Evolutionary conservation across 2,888 invertebrate species (phyloP).

Genomic region (Caradrina clavipalpis): DNA sequence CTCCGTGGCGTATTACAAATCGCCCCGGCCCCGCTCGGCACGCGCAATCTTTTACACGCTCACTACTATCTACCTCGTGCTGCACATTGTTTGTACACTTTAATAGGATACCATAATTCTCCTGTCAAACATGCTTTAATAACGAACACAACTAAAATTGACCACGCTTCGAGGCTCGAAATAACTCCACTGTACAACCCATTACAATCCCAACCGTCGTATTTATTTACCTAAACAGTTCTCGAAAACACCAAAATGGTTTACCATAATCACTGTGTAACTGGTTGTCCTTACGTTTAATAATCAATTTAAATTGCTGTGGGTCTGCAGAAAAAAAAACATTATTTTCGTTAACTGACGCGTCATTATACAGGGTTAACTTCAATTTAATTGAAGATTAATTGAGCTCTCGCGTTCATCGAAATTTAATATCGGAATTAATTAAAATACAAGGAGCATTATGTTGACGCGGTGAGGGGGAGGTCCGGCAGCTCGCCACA

Average conservation of each 20-base stretch:
- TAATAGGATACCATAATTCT: constrained; percentile 63
- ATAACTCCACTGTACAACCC: constrained; percentile 45
- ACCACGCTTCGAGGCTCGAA: constrained; percentile 52
- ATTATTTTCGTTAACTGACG: constrained; percentile 53
- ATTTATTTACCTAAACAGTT: constrained; percentile 47
- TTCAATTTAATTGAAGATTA: constrained; percentile 63
- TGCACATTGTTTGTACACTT: constrained; percentile 63
- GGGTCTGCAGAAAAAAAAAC: constrained; percentile 32
- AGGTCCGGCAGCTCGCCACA: constrained; percentile 45
- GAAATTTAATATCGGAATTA: constrained; percentile 59
- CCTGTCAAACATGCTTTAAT: constrained; percentile 62
- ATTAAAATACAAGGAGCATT: constrained; percentile 60
- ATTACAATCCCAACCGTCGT: constrained; percentile 36
- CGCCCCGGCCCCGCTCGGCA: constrained; percentile 58
- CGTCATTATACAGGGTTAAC: constrained; percentile 53
- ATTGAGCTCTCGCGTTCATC: constrained; percentile 54
- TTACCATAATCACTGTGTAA: constrained; percentile 48
- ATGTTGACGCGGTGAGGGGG: constrained; percentile 49
- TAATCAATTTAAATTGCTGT: constrained; percentile 56
- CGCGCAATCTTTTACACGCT: constrained; percentile 60
- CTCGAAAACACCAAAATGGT: constrained; percentile 43
- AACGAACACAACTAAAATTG: constrained; percentile 60
- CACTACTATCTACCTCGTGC: constrained; percentile 58
- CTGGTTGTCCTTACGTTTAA: constrained; percentile 51
- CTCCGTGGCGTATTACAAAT: constrained; percentile 66